Conservation (phyloP, 2,797 vertebrate genomes). For the Otus scops region DNA sequence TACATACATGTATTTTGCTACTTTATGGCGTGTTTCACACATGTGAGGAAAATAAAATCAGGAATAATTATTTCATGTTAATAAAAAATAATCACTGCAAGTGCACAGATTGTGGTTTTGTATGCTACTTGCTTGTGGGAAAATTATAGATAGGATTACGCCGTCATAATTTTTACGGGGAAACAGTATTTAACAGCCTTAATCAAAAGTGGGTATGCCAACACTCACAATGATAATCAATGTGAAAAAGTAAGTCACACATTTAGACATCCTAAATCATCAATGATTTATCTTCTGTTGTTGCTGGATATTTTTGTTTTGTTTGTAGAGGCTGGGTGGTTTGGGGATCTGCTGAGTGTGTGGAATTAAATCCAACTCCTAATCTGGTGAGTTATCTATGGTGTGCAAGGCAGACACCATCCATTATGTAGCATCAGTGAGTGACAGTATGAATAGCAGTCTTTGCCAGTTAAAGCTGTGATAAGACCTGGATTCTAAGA, state of each 20-base stretch:
- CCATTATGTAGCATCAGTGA: constrained; percentile 78
- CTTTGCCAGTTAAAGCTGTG: constrained; percentile 72
- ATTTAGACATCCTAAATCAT: constrained; percentile 69
- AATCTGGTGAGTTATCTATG: constrained; percentile 83
- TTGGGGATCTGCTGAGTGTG: not conserved
- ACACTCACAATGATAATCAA: constrained; percentile 14
- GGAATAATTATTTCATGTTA: not conserved
- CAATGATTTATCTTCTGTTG: constrained; percentile 79
- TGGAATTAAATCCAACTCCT: constrained; percentile 69
- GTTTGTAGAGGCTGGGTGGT: not conserved
- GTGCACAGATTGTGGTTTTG: not conserved
- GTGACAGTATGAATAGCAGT: constrained; percentile 83
- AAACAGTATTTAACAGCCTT: not conserved
- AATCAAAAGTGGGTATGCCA: constrained; percentile 26
- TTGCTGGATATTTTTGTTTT: constrained; percentile 18
- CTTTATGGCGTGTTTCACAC: not conserved
- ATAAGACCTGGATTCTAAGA: constrained; percentile 79
- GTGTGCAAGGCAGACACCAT: constrained; percentile 79
- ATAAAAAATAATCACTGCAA: not conserved
- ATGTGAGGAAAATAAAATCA: not conserved
- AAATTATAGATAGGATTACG: not conserved
- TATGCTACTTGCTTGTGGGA: not conserved
- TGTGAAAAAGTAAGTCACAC: constrained; percentile 38
- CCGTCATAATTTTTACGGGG: not conserved
- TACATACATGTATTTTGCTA: not conserved